These are phyloP conservation scores for Tachysurus vachellii DNA, from an alignment of 2,113 vertebrate genomes.

Conservation along the genomic window DNA sequence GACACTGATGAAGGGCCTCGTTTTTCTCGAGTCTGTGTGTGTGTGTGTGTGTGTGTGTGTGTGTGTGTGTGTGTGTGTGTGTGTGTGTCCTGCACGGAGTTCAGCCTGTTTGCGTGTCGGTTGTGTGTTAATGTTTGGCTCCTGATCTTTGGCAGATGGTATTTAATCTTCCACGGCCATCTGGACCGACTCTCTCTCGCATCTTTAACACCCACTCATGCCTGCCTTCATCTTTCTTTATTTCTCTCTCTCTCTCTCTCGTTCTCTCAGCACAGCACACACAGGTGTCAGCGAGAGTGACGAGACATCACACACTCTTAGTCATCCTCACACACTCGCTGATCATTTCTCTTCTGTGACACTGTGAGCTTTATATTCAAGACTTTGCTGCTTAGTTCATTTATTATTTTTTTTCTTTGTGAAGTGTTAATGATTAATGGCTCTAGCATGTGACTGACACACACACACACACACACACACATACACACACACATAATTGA, in stretches of 20 bases:
- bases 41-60: conserved; percentile 1
- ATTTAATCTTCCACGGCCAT: conserved; percentile 72
- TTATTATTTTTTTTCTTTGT: not conserved
- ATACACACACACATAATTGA: not conserved
- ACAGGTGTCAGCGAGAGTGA: conserved; percentile 36
- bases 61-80: not conserved
- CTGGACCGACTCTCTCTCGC: conserved; percentile 70
- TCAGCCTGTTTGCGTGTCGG: conserved; percentile 17
- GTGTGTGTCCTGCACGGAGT: not conserved
- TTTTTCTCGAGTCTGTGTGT: conserved; percentile 3
- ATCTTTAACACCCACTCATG: conserved; percentile 60
- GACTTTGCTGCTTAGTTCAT: not conserved
- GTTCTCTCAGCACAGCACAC: conserved; percentile 27
- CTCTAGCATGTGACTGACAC: not conserved
- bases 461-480: not conserved
- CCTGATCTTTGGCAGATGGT: conserved; percentile 68
- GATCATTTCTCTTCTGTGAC: not conserved
- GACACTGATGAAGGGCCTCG: conserved; percentile 18
- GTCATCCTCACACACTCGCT: conserved; percentile 31
- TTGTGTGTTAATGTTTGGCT: conserved; percentile 40
- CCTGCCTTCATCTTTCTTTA: conserved; percentile 28
- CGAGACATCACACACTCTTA: conserved; percentile 28
- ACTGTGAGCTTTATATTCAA: not conserved
- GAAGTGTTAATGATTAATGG: conserved; percentile 6
- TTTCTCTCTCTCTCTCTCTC: conserved; percentile 21